Evolutionary conservation across 2,888 invertebrate species (phyloP), one percentile per base, ranked within the genome.

Genomic region (Morpho achilles): DNA sequence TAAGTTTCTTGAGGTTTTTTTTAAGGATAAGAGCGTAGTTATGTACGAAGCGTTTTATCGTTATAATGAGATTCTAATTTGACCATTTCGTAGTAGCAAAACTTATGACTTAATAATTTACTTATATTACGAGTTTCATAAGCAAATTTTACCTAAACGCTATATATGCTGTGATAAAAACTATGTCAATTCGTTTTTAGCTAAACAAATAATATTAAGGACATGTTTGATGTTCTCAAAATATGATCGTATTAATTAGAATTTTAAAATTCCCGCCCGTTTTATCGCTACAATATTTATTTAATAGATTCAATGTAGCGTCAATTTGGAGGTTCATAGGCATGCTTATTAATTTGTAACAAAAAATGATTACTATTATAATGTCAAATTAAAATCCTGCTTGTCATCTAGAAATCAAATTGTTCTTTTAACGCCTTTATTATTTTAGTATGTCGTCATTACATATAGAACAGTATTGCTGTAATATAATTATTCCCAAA

Each of bases 381-480:
- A 32, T 32, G 32, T 32, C 32, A 32, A 32, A 45, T 22, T 40
- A 16, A 47, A 23, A 40, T 42, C 48, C 42, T 43, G 32, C 23
- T 42, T 48, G 7, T 48, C 32, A 42, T 22, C 10, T 53, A 32
- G 47, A 45, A 49, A 56, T 16, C 10, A 56, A 59, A 48, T 51
- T 23, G 9, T 60, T 53, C 9, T 53, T 60, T 50, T 43, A 60
- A 60, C 53, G 49, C 53, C n/a, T 56, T 44, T 56, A 47, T 40
- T 48, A 62, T 59, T 67, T 67, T 64, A 64, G 63, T n/a, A 49
- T 58, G 41, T 64, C 63, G 60, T 59, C 59, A 53, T 62, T 62
- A 56, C 52, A 61, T 61, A 58, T 52, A 32, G 23, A 46, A 16
- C 49, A 43, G 56, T 65, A 60, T 67, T 63, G 50, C 56, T 47